A percentile compares a stretch with the other conserved stretches of the same genome.
Evolutionary conservation across 1,140 invertebrate genomes (phyloP).

Genomic region (Coptotermes formosanus): DNA sequence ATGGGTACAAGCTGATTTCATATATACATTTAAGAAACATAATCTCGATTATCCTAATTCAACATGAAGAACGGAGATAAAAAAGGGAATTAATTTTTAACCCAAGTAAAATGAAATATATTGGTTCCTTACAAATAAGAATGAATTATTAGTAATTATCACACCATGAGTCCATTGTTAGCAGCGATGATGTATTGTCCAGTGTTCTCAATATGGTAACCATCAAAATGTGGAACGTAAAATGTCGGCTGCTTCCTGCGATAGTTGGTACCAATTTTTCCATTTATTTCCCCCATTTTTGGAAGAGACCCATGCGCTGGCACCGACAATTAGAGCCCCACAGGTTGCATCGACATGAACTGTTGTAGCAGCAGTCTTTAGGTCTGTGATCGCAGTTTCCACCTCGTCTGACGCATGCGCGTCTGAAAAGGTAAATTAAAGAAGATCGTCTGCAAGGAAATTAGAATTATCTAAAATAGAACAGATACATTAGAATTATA

Average conservation of each 20-base stretch:
- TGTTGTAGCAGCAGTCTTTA: conserved; percentile 82
- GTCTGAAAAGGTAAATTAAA: conserved; percentile 83
- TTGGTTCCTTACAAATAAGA: not conserved
- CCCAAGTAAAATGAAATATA: not conserved
- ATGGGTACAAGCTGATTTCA: too few species aligned
- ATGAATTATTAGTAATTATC: not conserved
- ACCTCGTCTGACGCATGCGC: conserved; percentile 75
- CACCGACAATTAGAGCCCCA: conserved; percentile 90
- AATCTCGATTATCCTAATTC: too few species aligned
- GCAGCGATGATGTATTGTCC: not conserved
- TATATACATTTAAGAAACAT: too few species aligned
- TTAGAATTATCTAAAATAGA: not conserved
- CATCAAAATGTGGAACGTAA: not conserved
- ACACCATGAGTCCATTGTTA: not conserved
- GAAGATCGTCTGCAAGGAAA: conserved; percentile 74
- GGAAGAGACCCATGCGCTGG: conserved; percentile 85
- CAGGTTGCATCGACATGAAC: conserved; percentile 83
- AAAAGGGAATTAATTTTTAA: not conserved
- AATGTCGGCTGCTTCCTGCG: conserved; percentile 8
- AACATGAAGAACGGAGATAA: not conserved
- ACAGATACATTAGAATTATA: not conserved
- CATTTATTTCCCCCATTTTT: conserved; percentile 71
- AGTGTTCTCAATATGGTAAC: not conserved
- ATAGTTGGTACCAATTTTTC: not conserved
- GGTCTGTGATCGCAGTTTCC: conserved; percentile 82